Conservation (phyloP, 2,888 invertebrate genomes). For the Meteorus cinctellus region DNA sequence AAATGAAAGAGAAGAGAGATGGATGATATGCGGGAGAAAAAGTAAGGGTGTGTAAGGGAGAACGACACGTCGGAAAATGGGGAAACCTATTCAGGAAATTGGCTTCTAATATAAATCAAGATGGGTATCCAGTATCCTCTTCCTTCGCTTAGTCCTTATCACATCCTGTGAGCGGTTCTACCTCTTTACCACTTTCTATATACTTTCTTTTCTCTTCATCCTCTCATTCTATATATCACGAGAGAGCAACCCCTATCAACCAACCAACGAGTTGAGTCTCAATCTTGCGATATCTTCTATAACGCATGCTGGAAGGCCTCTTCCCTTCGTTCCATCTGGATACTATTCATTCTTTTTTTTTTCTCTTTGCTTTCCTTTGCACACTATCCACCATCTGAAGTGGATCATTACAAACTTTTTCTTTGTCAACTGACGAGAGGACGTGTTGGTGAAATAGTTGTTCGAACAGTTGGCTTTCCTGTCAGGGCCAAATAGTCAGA, state of each 20-base stretch:
- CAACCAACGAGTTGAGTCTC: conserved; percentile 4
- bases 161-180: conserved; percentile 38
- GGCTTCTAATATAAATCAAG: conserved; percentile 60
- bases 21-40: conserved; percentile 22
- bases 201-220: conserved; percentile 6
- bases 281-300: not conserved
- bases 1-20: conserved; percentile 24
- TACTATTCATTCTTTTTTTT: not conserved
- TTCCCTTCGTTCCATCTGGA: not conserved
- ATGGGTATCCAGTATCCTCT: conserved; percentile 49
- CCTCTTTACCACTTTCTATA: conserved; percentile 10
- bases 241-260: conserved; percentile 2
- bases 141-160: conserved; percentile 47
- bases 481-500: no score
- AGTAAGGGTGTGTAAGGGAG: conserved; percentile 32
- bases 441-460: no score
- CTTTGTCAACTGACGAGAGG: no score
- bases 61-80: conserved; percentile 48
- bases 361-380: not conserved
- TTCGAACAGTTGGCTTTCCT: no score
- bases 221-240: not conserved
- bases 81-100: conserved; percentile 56
- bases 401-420: no score
- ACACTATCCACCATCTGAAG: no score
- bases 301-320: not conserved